Evolutionary conservation across 92 coral and sea anemone genomes (phyloP).

Genomic region (Pocillopora grandis): DNA sequence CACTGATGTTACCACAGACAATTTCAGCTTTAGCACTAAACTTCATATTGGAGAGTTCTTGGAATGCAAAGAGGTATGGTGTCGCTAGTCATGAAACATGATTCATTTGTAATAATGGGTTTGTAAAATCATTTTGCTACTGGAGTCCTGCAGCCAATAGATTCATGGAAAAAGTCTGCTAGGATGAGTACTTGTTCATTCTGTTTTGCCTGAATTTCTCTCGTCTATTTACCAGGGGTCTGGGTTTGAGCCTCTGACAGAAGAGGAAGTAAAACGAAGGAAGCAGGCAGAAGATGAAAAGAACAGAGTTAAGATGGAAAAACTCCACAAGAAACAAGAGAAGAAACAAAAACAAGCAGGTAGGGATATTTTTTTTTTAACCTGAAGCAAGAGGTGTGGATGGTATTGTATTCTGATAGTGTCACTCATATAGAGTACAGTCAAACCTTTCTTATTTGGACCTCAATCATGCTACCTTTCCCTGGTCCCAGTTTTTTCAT

Average conservation of each 20-base stretch:
- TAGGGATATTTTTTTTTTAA: constrained; percentile 10
- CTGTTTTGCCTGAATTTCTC: neutral
- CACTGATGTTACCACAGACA: constrained; percentile 68
- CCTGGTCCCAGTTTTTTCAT: no score
- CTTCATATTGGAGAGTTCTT: constrained; percentile 94
- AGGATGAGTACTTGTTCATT: no score
- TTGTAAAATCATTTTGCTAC: neutral
- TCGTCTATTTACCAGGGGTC: constrained; percentile 55
- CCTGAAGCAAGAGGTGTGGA: no score
- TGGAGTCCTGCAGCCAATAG: no score
- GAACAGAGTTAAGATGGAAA: constrained; percentile 65
- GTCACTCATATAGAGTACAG: no score
- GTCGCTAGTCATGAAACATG: neutral
- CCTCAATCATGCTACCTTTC: no score
- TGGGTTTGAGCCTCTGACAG: constrained; percentile 77
- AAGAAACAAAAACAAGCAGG: constrained; percentile 85
- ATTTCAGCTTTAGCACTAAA: constrained; percentile 98
- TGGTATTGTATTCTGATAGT: no score
- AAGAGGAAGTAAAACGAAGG: constrained; percentile 85
- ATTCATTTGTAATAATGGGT: neutral
- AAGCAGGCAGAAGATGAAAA: constrained; percentile 75
- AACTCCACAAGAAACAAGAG: constrained; percentile 68
- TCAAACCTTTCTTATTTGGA: no score
- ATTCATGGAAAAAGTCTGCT: no score
- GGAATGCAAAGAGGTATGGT: constrained; percentile 87